These are phyloP conservation scores for Aromia moschata DNA, from an alignment of 2,888 invertebrate genomes.

Conservation along the genomic window DNA sequence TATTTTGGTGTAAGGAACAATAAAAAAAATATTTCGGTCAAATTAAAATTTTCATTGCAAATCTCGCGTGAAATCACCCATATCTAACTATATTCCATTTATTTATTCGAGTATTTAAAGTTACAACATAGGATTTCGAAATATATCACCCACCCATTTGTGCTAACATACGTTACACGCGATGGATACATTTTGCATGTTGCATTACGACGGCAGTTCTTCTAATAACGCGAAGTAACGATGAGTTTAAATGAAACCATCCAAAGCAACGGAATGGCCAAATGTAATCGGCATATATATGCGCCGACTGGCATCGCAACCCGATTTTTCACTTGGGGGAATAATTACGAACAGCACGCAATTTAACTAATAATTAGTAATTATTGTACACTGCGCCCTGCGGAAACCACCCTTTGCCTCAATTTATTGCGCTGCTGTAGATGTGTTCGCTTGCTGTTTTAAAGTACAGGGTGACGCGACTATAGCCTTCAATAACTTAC, in stretches of 20 bases:
- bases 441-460: constrained; percentile 16
- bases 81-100: too few relatives aligned
- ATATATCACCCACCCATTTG: too few relatives aligned
- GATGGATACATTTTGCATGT: constrained; percentile 47
- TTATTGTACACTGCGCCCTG: constrained; percentile 48
- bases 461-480: too few relatives aligned
- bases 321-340: constrained; percentile 55
- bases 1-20: too few relatives aligned
- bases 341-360: constrained; percentile 59
- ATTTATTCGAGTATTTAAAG: too few relatives aligned
- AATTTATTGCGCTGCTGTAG: constrained; percentile 43
- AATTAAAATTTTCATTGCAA: too few relatives aligned
- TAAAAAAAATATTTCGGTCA: too few relatives aligned
- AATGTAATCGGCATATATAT: constrained; percentile 44
- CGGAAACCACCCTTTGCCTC: constrained; percentile 44
- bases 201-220: constrained; percentile 23
- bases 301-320: constrained; percentile 43
- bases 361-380: constrained; percentile 60
- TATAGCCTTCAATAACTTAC: too few relatives aligned
- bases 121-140: too few relatives aligned
- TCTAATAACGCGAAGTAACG: constrained; percentile 38
- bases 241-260: constrained; percentile 38
- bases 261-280: constrained; percentile 43
- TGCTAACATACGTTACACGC: constrained; percentile 43
- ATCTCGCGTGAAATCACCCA: too few relatives aligned